Evolutionary conservation across 2,113 vertebrate genomes (phyloP), one percentile per base, ranked within the genome.

Genomic region (Canis aureus): DNA sequence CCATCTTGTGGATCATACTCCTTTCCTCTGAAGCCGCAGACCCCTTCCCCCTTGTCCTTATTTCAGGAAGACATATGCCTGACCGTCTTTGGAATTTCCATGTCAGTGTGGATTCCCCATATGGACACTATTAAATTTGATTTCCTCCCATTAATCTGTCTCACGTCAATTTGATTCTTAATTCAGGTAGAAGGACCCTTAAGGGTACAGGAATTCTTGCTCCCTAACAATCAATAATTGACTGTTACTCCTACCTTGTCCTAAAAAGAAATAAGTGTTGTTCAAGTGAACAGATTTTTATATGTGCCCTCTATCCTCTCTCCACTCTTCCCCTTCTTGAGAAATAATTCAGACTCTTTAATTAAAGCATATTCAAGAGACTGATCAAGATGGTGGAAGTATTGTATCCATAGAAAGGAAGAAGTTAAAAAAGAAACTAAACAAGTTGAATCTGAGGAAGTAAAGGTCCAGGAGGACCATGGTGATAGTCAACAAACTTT

Each of bases 311-410:
- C 27, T 76, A 69, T 69, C 38, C 76, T 96, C 29, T 91, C 19
- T 59, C 38, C 11, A 81, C 59, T 97, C 59, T 11, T 76, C 95
- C 27, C 11, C 32, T 94, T 91, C 32, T 78, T 74, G 49, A 71
- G 60, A 55, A 94, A 86, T 89, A 96, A 76, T 93, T 97, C 20
- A 59, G 78, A 91, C 53, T 71, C 38, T 76, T 95, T 76, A 95
- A 89, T 94, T 90, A 89, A 20, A 85, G 10, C 17, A 85, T 55
- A 17, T 86, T 86, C 35, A 93, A 96, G 69, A 86, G 15, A 93
- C 29, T 86, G 43, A 93, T 3, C 62, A 91, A 29, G 91, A 96
- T 84, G 6, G 35, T 71, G 5, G 78, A 81, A 91, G 22, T 51
- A 83, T 67, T 67, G 79, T 84, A 38, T 59, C n/a, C 35, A 78